Evolutionary conservation across 2,113 vertebrate genomes (phyloP), one percentile per base, ranked within the genome.

Genomic region (Serinus canaria): DNA sequence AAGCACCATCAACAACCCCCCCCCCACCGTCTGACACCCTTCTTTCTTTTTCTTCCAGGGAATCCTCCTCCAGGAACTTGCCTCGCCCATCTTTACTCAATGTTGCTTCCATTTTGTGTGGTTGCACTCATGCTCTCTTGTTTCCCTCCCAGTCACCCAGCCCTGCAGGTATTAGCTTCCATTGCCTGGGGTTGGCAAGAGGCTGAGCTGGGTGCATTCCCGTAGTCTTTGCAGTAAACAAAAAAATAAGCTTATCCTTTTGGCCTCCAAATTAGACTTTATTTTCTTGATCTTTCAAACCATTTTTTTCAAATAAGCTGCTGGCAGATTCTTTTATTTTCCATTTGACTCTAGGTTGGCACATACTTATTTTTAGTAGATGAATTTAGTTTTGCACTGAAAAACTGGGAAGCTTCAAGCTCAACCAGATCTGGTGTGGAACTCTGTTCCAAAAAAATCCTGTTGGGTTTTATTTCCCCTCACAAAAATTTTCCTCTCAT

Each of bases 1-100:
- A 80, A 77, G 15, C 25, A 28, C 17, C 35, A 64, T 6, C 35
- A 73, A 4, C 24, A 69, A 50, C 9, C 25, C 21, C 4, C 7
- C 4, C 7, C 2, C 1, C n/a, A n/a, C n/a, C 1, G 0, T 25
- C 63, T 55, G 39, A 46, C 14, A 43, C 2, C 3, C 10, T 69
- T 46, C 12, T 70, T 13, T 18, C 5, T 55, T 39, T 70, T 93
- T 75, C 77, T 94, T 68, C n/a, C 24, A 15, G 4, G 16, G 9
- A 80, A 41, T 44, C 7, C 5, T 59, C 11, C 74, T 56, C 24
- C 24, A 15, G 47, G 7, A 41, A 28, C 4, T 63, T 41, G 9
- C 5, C 24, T 74, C 8, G 16, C 9, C 14, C 37, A 13, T 55
- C 5, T 44, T 63, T 55, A 82, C 24, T 8, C 9, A 72, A 14